Conservation (phyloP, 2,113 vertebrate genomes). For the Daphoenositta chrysoptera region DNA sequence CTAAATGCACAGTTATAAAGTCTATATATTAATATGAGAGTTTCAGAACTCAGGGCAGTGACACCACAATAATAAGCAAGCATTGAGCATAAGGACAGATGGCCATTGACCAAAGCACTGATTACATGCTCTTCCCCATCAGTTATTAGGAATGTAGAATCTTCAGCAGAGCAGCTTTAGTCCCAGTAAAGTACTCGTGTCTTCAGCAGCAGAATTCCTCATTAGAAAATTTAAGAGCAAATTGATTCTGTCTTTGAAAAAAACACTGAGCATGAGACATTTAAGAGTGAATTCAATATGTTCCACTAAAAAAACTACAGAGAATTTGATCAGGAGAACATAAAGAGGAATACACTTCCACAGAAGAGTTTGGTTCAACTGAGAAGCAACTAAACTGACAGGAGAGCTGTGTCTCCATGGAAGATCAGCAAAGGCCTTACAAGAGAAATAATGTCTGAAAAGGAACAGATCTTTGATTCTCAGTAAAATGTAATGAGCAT, state of each 20-base stretch:
- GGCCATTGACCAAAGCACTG: not conserved
- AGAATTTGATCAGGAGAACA: not conserved
- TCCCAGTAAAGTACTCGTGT: not conserved
- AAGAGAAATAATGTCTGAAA: not conserved
- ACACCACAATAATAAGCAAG: not conserved
- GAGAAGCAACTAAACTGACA: not conserved
- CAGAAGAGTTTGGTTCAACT: not conserved
- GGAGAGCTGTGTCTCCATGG: not conserved
- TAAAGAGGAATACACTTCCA: not conserved
- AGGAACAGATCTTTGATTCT: not conserved
- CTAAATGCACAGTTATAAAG: not conserved
- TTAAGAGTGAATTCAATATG: not conserved
- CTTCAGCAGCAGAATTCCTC: not conserved
- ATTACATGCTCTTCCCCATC: not conserved
- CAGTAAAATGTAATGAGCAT: not conserved
- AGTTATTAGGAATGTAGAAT: not conserved
- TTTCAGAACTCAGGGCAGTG: not conserved
- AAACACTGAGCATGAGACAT: not conserved
- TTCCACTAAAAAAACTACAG: not conserved
- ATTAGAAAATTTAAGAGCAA: not conserved
- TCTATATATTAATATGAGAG: not conserved
- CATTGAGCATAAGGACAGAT: not conserved
- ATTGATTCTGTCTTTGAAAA: not conserved
- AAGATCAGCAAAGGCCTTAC: not conserved
- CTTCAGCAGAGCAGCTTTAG: not conserved